These are phyloP conservation scores for Brachyhypopomus gauderio DNA, from an alignment of 2,113 vertebrate species.

Conservation along the genomic window DNA sequence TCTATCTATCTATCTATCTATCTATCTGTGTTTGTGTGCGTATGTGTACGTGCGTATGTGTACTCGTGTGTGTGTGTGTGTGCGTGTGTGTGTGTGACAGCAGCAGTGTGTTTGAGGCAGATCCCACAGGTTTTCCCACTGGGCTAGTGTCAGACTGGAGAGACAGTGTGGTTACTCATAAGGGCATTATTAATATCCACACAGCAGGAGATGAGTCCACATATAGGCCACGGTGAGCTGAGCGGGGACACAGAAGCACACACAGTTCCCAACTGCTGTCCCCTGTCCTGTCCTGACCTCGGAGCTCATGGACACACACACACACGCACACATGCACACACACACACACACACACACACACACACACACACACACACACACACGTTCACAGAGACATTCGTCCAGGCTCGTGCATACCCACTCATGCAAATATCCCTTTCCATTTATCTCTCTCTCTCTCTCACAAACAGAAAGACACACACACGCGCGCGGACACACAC, in stretches of 20 bases:
- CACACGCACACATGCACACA: background rate
- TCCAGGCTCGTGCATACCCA: background rate
- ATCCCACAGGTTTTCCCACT: slow-evolving; percentile 75
- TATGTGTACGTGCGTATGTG: slow-evolving; percentile 21
- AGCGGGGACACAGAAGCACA: slow-evolving; percentile 1
- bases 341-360: background rate
- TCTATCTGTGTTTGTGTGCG: slow-evolving; percentile 25
- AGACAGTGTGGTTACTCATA: slow-evolving; percentile 81
- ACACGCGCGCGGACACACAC: too few species aligned
- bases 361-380: background rate
- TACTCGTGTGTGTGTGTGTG: slow-evolving; percentile 25
- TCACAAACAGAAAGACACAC: too few species aligned
- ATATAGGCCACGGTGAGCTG: slow-evolving; percentile 73
- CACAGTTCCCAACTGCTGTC: background rate
- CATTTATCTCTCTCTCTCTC: background rate
- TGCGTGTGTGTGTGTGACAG: slow-evolving; percentile 48
- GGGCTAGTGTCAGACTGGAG: slow-evolving; percentile 80
- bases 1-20: too few species aligned
- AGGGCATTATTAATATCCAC: slow-evolving; percentile 86
- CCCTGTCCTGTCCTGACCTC: slow-evolving; percentile 11
- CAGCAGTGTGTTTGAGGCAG: slow-evolving; percentile 58
- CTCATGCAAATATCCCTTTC: background rate
- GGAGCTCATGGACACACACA: background rate
- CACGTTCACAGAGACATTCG: background rate
- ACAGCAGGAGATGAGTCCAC: slow-evolving; percentile 79